Base-by-base conservation (phyloP, 2,113 vertebrate species). In the Cariama cristata region DNA sequence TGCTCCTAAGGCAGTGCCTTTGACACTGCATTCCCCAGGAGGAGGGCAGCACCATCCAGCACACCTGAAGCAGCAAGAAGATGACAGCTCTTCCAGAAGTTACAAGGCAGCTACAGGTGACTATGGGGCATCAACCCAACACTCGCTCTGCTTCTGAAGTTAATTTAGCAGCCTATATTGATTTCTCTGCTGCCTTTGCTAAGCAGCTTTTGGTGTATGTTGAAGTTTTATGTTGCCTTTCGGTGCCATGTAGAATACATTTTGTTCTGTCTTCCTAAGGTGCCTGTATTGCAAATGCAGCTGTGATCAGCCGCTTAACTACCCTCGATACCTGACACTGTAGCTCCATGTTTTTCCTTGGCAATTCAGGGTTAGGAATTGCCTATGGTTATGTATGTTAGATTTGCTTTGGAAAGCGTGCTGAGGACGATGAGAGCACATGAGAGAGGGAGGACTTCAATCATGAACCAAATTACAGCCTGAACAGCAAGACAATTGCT, bases 1-100 rank as follows among this genome's bases (percentile, higher is more conserved):
- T 1, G 0, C 33, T 69, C 24, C 59, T 27, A 42, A 32, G 47
- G 47, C 14, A 5, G 0, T 6, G 8, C 13, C 12, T n/a, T 47
- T 86, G 79, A 32, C 58, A 24, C 0, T 32, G 40, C 6, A 3
- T 3, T 35, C 50, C 76, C n/a, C 4, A 0, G 80, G 26, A 86
- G 38, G 6, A 49, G 26, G 3, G 30, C 32, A 73, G 80, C 59
- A 62, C 32, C 8, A 4, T 7, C 12, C 76, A 86, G 38, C 64
- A 44, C 68, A 66, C 82, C 62, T 79, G 74, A 86, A 27, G 38
- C 66, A 59, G 72, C 44, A 45, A 5, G 32, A 60, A 60, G 49
- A 18, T 32, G 26, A n/a, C 42, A 35, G 24, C 4, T 50, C 69
- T 83, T 56, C 21, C 49, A 81, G 64, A 45, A 55, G 68, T 42